Percentiles rank a stretch among this genome's conserved stretches.
phyloP scores from a whole-genome alignment of 2,113 vertebrate species.

The Triplophysa rosa region DNA sequence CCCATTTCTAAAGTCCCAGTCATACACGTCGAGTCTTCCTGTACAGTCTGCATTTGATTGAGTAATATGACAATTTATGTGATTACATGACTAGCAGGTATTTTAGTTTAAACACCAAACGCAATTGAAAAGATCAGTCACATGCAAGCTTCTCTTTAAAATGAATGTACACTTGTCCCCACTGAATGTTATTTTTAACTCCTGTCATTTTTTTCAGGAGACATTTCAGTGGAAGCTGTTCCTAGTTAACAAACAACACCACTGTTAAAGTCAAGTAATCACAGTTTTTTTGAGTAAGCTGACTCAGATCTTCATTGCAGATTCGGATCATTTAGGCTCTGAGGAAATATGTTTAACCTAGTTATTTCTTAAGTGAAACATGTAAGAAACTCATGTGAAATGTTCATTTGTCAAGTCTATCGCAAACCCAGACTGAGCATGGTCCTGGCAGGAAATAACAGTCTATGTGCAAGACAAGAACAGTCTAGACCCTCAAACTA shows the following conservation, averaged over 20 bases:
- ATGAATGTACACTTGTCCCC: background rate
- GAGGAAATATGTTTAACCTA: slow-evolving; percentile 75
- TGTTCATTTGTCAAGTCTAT: background rate
- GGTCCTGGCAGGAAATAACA: slow-evolving; percentile 65
- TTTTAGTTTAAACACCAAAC: no score
- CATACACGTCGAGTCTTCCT: no score
- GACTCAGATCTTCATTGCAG: background rate
- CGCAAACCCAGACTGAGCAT: slow-evolving; percentile 55
- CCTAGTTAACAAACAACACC: background rate
- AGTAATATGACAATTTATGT: no score
- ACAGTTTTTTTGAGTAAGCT: background rate
- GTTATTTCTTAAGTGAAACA: slow-evolving; percentile 72
- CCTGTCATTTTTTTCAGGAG: no score
- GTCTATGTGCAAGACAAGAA: slow-evolving; percentile 65
- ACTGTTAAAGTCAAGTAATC: background rate
- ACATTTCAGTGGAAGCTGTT: background rate
- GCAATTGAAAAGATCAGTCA: no score
- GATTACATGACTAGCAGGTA: no score
- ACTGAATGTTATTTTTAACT: slow-evolving; percentile 2
- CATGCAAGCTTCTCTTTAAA: no score
- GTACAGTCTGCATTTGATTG: no score
- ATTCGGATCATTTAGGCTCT: slow-evolving; percentile 66
- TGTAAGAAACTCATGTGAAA: slow-evolving; percentile 58
- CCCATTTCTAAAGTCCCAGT: no score
- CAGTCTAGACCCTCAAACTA: slow-evolving; percentile 62